Evolutionary conservation across 1,140 invertebrate genomes (phyloP).

Genomic region (Venturia canescens): DNA sequence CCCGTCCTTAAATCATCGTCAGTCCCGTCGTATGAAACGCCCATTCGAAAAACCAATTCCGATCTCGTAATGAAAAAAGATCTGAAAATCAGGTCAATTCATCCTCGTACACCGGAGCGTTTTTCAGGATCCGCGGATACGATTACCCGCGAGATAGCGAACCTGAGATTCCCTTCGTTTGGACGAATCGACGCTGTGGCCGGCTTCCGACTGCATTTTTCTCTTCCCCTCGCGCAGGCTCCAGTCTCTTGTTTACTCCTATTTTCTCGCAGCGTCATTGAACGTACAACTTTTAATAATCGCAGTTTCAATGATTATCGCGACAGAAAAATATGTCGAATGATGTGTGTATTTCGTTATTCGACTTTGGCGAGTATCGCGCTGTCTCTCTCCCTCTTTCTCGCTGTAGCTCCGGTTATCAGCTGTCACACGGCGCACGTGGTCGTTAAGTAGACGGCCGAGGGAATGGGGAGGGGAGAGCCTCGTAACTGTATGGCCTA

Average conservation of each 20-base stretch:
- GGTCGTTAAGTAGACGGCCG: constrained; percentile 50
- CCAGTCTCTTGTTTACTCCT: neutral
- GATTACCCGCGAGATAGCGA: constrained; percentile 35
- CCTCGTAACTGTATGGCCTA: too few species aligned
- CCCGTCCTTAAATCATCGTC: neutral
- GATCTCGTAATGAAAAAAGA: neutral
- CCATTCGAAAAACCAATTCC: too few species aligned
- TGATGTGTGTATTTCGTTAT: neutral
- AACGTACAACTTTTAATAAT: neutral
- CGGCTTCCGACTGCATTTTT: constrained; percentile 19
- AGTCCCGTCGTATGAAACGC: neutral
- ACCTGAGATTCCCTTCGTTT: constrained; percentile 29
- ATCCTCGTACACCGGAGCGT: neutral
- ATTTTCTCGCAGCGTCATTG: neutral
- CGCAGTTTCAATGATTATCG: neutral
- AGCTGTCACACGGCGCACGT: constrained; percentile 72
- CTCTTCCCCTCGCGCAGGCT: neutral
- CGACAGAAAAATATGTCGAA: neutral
- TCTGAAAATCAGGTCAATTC: neutral
- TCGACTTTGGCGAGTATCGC: neutral
- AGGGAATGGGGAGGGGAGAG: constrained; percentile 48
- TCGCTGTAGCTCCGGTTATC: constrained; percentile 34
- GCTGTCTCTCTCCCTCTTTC: neutral
- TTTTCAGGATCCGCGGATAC: constrained; percentile 34
- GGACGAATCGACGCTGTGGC: constrained; percentile 18